These are phyloP conservation scores for Dreissena rostriformis DNA, from an alignment of 1,140 invertebrate species.

Conservation along the genomic window DNA sequence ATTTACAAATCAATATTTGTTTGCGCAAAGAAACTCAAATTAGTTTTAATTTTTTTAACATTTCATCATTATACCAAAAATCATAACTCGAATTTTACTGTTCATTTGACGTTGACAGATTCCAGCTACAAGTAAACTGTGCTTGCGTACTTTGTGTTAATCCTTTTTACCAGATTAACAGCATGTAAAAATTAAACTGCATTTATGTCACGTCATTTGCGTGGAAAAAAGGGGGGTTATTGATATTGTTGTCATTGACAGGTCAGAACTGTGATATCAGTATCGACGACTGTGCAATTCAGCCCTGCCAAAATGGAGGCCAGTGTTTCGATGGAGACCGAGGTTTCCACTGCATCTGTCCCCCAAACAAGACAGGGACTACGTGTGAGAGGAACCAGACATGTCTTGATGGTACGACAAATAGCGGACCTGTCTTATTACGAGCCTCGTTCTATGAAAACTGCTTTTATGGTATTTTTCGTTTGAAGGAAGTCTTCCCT, in stretches of 20 bases:
- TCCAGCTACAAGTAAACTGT: not conserved
- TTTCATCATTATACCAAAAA: too few relatives aligned
- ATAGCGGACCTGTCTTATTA: not conserved
- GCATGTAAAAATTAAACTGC: not conserved
- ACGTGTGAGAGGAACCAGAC: constrained; percentile 88
- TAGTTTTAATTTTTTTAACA: too few relatives aligned
- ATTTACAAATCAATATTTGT: too few relatives aligned
- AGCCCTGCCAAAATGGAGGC: constrained; percentile 66
- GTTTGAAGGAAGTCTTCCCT: too few relatives aligned
- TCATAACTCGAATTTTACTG: not conserved
- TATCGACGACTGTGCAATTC: constrained; percentile 55
- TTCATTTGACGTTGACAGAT: not conserved
- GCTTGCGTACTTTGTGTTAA: not conserved
- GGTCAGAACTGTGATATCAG: constrained; percentile 79
- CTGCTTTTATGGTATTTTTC: too few relatives aligned
- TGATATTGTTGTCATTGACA: constrained; percentile 63
- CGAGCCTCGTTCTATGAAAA: too few relatives aligned
- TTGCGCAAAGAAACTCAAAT: too few relatives aligned
- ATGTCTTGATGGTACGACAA: constrained; percentile 64
- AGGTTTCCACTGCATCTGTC: constrained; percentile 69
- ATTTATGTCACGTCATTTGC: not conserved
- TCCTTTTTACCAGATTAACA: not conserved
- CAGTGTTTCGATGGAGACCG: constrained; percentile 56
- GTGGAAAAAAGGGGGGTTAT: too few relatives aligned
- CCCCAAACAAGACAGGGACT: constrained; percentile 86